Evolutionary conservation across 2,888 invertebrate species (phyloP).

Genomic region (Vesta saturnalis): DNA sequence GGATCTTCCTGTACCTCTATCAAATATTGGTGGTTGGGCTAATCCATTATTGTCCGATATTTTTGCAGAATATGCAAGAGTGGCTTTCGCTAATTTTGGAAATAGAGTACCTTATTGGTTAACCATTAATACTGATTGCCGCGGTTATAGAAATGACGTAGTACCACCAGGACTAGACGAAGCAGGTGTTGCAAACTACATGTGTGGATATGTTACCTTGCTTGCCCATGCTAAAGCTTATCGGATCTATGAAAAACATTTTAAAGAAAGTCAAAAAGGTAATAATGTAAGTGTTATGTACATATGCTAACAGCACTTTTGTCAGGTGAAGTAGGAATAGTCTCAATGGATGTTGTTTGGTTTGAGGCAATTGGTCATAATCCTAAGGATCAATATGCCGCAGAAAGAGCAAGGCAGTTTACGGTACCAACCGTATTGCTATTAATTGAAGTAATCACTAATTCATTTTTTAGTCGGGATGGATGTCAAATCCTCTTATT

Average conservation of each 20-base stretch:
- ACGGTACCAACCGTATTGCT: conserved; percentile 65
- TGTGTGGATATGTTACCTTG: conserved; percentile 70
- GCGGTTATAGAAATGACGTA: conserved; percentile 63
- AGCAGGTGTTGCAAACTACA: conserved; percentile 68
- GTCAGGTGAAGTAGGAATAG: conserved; percentile 69
- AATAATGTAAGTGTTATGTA: conserved; percentile 3
- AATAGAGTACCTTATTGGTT: conserved; percentile 63
- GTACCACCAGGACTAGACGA: conserved; percentile 54
- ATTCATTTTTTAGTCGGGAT: conserved; percentile 55
- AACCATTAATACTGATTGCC: conserved; percentile 63
- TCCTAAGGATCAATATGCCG: conserved; percentile 70
- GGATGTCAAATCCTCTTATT: conserved; percentile 68
- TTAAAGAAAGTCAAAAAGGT: conserved; percentile 54
- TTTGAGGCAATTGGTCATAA: conserved; percentile 67
- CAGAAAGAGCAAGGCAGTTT: conserved; percentile 67
- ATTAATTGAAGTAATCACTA: neutral
- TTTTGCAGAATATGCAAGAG: conserved; percentile 68
- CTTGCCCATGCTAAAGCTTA: conserved; percentile 73
- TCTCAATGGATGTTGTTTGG: conserved; percentile 69
- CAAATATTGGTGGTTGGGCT: conserved; percentile 34
- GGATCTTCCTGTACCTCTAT: conserved; percentile 68
- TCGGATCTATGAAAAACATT: conserved; percentile 66
- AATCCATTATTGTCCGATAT: conserved; percentile 50
- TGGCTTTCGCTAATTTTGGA: conserved; percentile 57
- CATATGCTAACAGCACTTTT: neutral